Evolutionary conservation across 2,888 invertebrate species (phyloP).

Genomic region (Drosophila prolongata): DNA sequence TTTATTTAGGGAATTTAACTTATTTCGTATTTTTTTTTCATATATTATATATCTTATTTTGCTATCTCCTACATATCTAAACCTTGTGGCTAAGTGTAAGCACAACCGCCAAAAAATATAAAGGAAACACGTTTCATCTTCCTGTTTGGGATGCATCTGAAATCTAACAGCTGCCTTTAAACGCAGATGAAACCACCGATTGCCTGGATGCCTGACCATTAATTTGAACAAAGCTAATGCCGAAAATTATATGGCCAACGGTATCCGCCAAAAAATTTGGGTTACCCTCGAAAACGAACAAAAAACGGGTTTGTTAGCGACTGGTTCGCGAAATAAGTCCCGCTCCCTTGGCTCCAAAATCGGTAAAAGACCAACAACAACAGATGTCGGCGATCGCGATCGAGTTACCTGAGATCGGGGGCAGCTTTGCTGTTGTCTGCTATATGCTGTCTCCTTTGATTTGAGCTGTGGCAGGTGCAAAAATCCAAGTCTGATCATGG

Average conservation of each 20-base stretch:
- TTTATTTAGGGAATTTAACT: not conserved
- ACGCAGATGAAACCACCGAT: constrained; percentile 37
- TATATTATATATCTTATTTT: not conserved
- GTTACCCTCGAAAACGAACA: constrained; percentile 62
- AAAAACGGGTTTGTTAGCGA: constrained; percentile 22
- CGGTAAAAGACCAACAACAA: constrained; percentile 48
- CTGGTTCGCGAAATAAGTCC: constrained; percentile 32
- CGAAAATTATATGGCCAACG: constrained; percentile 74
- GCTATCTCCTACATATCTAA: not conserved
- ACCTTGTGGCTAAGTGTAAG: constrained; percentile 21
- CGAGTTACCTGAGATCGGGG: constrained; percentile 59
- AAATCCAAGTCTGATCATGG: constrained; percentile 43
- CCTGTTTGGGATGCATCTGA: constrained; percentile 37
- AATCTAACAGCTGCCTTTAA: constrained; percentile 70
- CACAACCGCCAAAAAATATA: constrained; percentile 26
- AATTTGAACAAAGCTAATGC: constrained; percentile 72
- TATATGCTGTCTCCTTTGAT: constrained; percentile 64
- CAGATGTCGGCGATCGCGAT: constrained; percentile 66
- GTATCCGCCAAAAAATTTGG: constrained; percentile 68
- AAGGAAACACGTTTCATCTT: constrained; percentile 46
- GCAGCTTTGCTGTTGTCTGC: constrained; percentile 18
- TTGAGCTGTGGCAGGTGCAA: constrained; percentile 74
- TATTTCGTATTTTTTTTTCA: not conserved
- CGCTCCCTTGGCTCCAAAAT: constrained; percentile 23
- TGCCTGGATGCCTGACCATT: constrained; percentile 52